These are phyloP conservation scores for Pseudolaguvia tuberculata DNA, from an alignment of 2,113 vertebrate genomes.

Conservation along the genomic window DNA sequence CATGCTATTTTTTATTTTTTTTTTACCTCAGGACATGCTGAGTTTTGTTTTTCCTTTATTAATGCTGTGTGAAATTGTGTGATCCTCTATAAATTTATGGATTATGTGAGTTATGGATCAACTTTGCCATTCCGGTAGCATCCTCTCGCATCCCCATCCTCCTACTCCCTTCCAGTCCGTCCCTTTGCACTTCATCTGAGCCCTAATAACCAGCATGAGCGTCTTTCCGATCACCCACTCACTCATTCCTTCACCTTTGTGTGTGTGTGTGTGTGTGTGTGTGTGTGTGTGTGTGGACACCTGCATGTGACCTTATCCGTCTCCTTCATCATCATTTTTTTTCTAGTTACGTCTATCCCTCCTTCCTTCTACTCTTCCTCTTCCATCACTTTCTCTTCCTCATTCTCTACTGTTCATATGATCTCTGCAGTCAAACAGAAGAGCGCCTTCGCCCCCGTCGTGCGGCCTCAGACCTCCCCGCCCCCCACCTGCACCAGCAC, in stretches of 20 bases:
- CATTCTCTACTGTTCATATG: constrained; percentile 94
- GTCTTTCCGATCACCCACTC: constrained; percentile 47
- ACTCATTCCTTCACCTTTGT: constrained; percentile 49
- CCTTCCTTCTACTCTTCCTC: constrained; percentile 48
- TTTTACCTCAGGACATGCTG: not conserved
- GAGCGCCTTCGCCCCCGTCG: constrained; percentile 95
- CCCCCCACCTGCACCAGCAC: constrained; percentile 86
- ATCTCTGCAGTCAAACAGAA: constrained; percentile 98
- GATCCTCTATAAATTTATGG: constrained; percentile 61
- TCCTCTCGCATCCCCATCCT: constrained; percentile 48
- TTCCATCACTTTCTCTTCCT: constrained; percentile 76
- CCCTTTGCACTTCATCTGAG: constrained; percentile 38
- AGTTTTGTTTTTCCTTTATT: not conserved
- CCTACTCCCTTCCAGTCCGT: constrained; percentile 34
- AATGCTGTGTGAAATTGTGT: not conserved
- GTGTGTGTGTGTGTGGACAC: constrained; percentile 44
- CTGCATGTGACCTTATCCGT: constrained; percentile 44
- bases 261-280: constrained; percentile 41
- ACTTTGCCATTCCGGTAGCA: constrained; percentile 62
- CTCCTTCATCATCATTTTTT: not conserved
- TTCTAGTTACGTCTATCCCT: constrained; percentile 24
- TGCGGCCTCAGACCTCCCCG: constrained; percentile 86
- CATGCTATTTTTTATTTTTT: not conserved
- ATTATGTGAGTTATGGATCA: constrained; percentile 75
- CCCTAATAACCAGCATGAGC: constrained; percentile 56